Percentiles rank a stretch among this genome's conserved stretches.
Evolutionary conservation across 2,888 invertebrate genomes (phyloP).

Genomic region (Andrena minutula): DNA sequence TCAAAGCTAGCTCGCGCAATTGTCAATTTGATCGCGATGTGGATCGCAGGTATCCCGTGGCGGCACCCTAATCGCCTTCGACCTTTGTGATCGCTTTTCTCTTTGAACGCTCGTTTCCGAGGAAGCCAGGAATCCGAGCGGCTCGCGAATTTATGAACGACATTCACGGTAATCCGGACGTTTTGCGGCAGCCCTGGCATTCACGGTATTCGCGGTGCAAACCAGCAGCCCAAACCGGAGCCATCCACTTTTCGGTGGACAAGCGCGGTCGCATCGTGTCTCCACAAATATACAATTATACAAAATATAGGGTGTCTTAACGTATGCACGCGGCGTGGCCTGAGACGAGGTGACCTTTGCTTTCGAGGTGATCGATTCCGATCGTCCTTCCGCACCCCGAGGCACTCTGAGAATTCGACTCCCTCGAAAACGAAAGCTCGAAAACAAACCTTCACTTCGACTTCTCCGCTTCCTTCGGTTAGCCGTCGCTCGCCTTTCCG

Average conservation of each 20-base stretch:
- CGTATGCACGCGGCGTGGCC: no score
- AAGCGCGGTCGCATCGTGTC: not conserved
- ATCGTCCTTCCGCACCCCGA: no score
- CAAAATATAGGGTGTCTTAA: not conserved
- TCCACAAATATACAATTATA: not conserved
- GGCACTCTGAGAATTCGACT: no score
- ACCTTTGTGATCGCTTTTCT: not conserved
- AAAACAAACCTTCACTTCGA: not conserved
- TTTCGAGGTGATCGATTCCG: no score
- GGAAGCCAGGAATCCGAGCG: not conserved
- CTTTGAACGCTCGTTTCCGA: not conserved
- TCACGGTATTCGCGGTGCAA: slow-evolving; percentile 2
- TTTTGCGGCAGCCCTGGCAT: not conserved
- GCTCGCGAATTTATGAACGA: slow-evolving; percentile 10
- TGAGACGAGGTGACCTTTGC: no score
- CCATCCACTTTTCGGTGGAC: not conserved
- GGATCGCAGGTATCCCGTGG: not conserved
- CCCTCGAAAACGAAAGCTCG: no score
- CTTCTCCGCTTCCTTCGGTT: slow-evolving; percentile 3
- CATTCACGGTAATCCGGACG: slow-evolving; percentile 7
- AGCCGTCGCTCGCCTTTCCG: not conserved
- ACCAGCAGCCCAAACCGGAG: not conserved
- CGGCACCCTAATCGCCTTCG: not conserved
- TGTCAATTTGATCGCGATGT: not conserved
- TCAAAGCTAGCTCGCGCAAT: not conserved